Evolutionary conservation across 1,140 invertebrate species (phyloP), one percentile per base, ranked within the genome.

Genomic region (Drosophila aff.): DNA sequence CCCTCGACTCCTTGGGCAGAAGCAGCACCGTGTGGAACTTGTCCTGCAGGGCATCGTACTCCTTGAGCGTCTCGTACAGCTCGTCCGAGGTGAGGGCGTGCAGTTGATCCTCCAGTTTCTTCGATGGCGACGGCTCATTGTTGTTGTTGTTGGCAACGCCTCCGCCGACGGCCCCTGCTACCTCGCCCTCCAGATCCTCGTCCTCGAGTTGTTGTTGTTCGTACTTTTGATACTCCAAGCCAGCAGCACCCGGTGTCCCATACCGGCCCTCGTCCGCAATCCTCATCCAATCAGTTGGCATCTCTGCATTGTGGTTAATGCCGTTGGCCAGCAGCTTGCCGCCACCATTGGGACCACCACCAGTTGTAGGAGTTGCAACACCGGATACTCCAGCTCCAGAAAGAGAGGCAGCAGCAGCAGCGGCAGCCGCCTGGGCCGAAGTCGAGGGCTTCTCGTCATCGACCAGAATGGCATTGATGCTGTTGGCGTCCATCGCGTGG

Each of bases 1-100:
- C 94, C 92, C 94, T 93, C 49, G 93, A 93, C 64, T 94, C 93
- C 52, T 86, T 92, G 36, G 96, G 95, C 90, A 96, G 93, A 79
- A 95, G 94, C 58, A 96, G 92, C 49, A 94, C 94, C 47, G 96
- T 95, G 91, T 96, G 95, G 93, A 95, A 96, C 93, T 96, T 96
- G 52, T 93, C 92, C 91, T 96, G 95, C 44, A 96, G 92, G 44
- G 94, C 93, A 65, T 96, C 93, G 79, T 95, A 95, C 93, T 96
- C 96, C 81, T 95, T 94, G n/a, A 96, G 93, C 59, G 95, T 95
- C 66, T 94, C 93, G 75, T 96, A 94, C 59, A 96, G 90, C 40
- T 93, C 91, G 40, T 93, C 92, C 50, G 91, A 91, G 74, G 82
- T 76, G 10, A 92, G 60, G 33, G 81, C 76, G 57, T 81, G 76